Evolutionary conservation across 2,888 invertebrate species (phyloP).

Genomic region (Leptogaster cylindrica): DNA sequence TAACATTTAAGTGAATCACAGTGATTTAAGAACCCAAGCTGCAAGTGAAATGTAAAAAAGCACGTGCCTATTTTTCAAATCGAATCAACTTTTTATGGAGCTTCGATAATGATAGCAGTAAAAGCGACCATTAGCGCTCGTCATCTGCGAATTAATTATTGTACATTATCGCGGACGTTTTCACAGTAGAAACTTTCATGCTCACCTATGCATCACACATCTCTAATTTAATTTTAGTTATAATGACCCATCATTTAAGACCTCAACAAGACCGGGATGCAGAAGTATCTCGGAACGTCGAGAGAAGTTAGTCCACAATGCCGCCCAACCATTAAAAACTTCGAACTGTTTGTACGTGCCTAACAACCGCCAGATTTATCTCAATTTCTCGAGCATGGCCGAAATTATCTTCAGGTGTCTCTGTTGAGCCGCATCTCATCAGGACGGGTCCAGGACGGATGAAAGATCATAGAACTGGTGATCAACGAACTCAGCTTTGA

Average conservation of each 20-base stretch:
- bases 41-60: too few relatives aligned
- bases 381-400: constrained; percentile 28
- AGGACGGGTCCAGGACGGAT: constrained; percentile 18
- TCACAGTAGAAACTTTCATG: too few relatives aligned
- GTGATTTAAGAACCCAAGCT: too few relatives aligned
- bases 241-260: constrained; percentile 23
- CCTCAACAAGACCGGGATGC: constrained; percentile 3
- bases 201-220: too few relatives aligned
- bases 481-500: constrained; percentile 1
- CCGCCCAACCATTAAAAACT: neutral
- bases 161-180: too few relatives aligned
- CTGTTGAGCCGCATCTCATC: constrained; percentile 27
- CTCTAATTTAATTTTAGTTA: constrained; percentile 16
- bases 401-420: constrained; percentile 34
- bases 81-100: too few relatives aligned
- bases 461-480: constrained; percentile 21
- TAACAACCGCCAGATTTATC: constrained; percentile 37
- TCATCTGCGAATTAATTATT: too few relatives aligned
- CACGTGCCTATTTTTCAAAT: too few relatives aligned
- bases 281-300: constrained; percentile 12
- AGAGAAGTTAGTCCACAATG: neutral
- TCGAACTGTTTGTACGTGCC: constrained; percentile 26
- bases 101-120: constrained; percentile 25
- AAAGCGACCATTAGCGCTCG: too few relatives aligned
- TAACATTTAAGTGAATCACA: too few relatives aligned